Conservation (phyloP, 2,113 vertebrate genomes). For the Noturus placidus region DNA sequence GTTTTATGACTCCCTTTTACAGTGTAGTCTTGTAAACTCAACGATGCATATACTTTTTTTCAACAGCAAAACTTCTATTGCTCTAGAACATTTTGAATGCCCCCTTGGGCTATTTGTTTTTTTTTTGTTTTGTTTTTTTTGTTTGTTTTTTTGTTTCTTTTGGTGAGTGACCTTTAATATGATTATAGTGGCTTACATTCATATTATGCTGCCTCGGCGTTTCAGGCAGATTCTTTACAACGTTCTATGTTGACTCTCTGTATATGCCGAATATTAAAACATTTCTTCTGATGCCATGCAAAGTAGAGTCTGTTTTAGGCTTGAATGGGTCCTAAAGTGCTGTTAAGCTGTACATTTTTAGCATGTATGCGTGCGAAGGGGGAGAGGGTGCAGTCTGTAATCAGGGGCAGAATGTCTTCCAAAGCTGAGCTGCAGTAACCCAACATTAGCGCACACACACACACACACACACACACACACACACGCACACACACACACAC, state of each 20-base stretch:
- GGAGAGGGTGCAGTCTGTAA: slow-evolving; percentile 43
- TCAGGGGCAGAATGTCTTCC: slow-evolving; percentile 43
- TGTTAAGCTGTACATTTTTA: slow-evolving; percentile 49
- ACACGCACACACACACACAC: slow-evolving; percentile 23
- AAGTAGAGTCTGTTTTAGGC: slow-evolving; percentile 41
- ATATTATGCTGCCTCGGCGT: slow-evolving; percentile 23
- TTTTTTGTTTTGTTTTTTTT: not conserved
- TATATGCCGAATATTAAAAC: slow-evolving; percentile 37
- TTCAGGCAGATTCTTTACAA: slow-evolving; percentile 31
- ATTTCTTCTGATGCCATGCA: slow-evolving; percentile 37
- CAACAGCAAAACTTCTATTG: not conserved
- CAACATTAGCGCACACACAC: slow-evolving; percentile 36
- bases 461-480: slow-evolving; percentile 29
- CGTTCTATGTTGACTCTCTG: slow-evolving; percentile 19
- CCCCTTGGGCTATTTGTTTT: slow-evolving; percentile 5
- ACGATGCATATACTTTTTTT: slow-evolving; percentile 7
- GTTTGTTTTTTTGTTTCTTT: not conserved
- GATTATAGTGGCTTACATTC: slow-evolving; percentile 22
- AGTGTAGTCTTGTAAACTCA: slow-evolving; percentile 7
- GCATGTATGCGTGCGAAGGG: slow-evolving; percentile 9
- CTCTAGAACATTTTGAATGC: slow-evolving; percentile 28
- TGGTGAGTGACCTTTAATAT: slow-evolving; percentile 34
- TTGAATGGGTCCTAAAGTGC: slow-evolving; percentile 38
- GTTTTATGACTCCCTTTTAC: slow-evolving; percentile 20
- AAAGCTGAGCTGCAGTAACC: slow-evolving; percentile 42